Conservation (phyloP, 2,888 invertebrate species). For the Xestoiulus laeticollis region DNA sequence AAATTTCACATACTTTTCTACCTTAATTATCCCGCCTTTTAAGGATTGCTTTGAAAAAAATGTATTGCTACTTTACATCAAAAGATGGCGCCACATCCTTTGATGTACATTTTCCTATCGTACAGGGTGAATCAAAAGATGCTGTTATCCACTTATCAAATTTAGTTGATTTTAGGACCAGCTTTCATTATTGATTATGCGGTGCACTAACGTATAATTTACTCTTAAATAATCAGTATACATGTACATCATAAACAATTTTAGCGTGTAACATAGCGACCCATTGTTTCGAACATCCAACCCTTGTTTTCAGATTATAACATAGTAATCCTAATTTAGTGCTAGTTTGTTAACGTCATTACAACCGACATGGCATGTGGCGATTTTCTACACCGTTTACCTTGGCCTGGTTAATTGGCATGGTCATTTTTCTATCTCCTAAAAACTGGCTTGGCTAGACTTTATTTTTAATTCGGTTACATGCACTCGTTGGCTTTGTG, state of each 20-base stretch:
- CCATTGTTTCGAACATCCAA: neutral
- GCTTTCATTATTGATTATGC: neutral
- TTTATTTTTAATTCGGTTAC: neutral
- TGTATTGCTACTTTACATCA: neutral
- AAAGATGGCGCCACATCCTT: neutral
- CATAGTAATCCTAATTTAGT: neutral
- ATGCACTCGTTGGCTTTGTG: neutral
- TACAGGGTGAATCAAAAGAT: neutral
- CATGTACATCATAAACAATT: neutral
- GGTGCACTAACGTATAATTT: neutral
- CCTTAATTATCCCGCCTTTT: too few relatives aligned
- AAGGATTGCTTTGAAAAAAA: neutral
- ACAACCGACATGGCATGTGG: neutral
- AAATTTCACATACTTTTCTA: too few relatives aligned
- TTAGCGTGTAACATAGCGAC: neutral
- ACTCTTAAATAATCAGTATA: too few relatives aligned
- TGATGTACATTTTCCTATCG: neutral
- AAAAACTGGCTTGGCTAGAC: neutral
- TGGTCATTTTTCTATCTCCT: neutral
- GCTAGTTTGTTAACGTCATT: neutral
- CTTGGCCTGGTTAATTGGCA: neutral
- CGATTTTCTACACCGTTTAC: neutral
- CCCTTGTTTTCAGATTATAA: neutral
- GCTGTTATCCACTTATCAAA: neutral
- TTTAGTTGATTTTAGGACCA: too few relatives aligned